Evolutionary conservation across 2,888 invertebrate species (phyloP).

Genomic region (Coleophora flavipennella): DNA sequence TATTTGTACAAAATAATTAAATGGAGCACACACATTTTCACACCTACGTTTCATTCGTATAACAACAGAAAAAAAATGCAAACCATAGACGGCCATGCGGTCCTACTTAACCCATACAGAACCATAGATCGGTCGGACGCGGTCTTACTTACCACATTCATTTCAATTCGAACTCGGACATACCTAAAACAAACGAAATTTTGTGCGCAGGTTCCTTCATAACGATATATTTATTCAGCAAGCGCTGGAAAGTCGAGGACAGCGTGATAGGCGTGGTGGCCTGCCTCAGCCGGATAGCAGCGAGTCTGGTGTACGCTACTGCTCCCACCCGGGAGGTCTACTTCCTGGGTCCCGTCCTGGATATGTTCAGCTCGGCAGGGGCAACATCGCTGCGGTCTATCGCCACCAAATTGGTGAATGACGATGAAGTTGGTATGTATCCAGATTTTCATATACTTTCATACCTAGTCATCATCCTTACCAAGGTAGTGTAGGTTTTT

Average conservation of each 20-base stretch:
- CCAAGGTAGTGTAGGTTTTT: too few relatives aligned
- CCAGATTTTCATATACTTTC: too few relatives aligned
- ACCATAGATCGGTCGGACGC: too few relatives aligned
- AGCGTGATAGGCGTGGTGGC: conserved; percentile 63
- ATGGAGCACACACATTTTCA: too few relatives aligned
- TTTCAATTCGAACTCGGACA: neutral
- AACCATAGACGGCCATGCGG: too few relatives aligned
- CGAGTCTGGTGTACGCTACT: conserved; percentile 63
- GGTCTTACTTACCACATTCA: too few relatives aligned
- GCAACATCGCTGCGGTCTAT: conserved; percentile 72
- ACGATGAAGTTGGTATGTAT: conserved; percentile 69
- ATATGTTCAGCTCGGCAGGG: conserved; percentile 71
- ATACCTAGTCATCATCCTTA: too few relatives aligned
- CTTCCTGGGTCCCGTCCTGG: conserved; percentile 67
- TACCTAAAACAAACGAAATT: neutral
- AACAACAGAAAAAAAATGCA: too few relatives aligned
- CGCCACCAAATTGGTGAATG: conserved; percentile 69
- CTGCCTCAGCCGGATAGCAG: conserved; percentile 65
- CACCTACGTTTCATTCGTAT: too few relatives aligned
- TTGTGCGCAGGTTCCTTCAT: conserved; percentile 58
- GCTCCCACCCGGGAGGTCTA: conserved; percentile 58
- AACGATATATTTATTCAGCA: conserved; percentile 67
- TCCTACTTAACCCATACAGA: too few relatives aligned
- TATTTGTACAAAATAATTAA: too few relatives aligned
- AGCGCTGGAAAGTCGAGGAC: conserved; percentile 64